Evolutionary conservation across 2,113 vertebrate genomes (phyloP).

Genomic region (Pleuronectes platessa): DNA sequence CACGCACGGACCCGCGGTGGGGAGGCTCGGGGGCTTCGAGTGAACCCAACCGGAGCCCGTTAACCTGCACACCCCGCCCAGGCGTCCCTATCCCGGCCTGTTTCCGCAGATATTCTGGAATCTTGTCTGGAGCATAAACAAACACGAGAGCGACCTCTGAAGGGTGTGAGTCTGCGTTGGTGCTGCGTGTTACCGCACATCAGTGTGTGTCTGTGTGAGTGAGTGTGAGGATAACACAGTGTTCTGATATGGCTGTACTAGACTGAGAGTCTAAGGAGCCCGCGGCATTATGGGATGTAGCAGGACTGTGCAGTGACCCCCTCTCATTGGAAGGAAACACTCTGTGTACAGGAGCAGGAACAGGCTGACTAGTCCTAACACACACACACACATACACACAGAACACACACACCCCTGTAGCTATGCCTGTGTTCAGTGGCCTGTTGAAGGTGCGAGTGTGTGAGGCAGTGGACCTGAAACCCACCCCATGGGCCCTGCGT

Average conservation of each 20-base stretch:
- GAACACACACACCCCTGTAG: conserved; percentile 46
- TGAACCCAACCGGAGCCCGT: conserved; percentile 23
- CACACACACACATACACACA: conserved; percentile 22
- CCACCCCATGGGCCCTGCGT: conserved; percentile 96
- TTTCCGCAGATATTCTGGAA: conserved; percentile 56
- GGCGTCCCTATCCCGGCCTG: conserved; percentile 32
- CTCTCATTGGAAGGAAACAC: conserved; percentile 70
- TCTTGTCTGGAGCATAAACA: conserved; percentile 72
- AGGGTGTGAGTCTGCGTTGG: conserved; percentile 53
- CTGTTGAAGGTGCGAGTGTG: conserved; percentile 98
- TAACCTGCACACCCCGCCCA: conserved; percentile 10
- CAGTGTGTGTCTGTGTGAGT: conserved; percentile 6
- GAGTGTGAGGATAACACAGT: conserved; percentile 28
- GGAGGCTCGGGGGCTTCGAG: conserved; percentile 30
- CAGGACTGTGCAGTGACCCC: conserved; percentile 75
- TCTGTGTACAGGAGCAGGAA: conserved; percentile 64
- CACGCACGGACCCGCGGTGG: background rate
- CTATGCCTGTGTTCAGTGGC: conserved; percentile 99
- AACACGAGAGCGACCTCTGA: conserved; percentile 60
- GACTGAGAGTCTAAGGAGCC: conserved; percentile 64
- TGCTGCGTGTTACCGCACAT: conserved; percentile 18
- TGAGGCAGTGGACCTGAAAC: conserved; percentile 97
- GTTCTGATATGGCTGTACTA: conserved; percentile 50
- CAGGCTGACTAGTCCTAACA: conserved; percentile 62
- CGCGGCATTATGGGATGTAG: conserved; percentile 72